These are phyloP conservation scores for Lasioglossum baleicum DNA, from an alignment of 1,140 invertebrate species.

Conservation along the genomic window DNA sequence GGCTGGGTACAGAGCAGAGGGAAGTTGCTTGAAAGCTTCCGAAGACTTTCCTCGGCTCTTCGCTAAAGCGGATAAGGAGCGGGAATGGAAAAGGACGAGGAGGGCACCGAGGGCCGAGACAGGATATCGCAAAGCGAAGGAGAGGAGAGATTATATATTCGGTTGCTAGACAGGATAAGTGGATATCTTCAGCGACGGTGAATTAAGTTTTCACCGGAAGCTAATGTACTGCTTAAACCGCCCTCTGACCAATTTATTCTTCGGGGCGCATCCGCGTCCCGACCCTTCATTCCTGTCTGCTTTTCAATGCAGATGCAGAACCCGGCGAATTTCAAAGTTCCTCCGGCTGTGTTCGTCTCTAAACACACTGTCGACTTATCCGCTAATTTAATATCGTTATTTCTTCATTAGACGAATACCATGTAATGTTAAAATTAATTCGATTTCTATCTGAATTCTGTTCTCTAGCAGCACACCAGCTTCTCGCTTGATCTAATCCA, in stretches of 20 bases:
- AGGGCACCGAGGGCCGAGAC: not conserved
- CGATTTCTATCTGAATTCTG: too few relatives aligned
- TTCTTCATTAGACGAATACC: too few relatives aligned
- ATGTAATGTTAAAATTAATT: too few relatives aligned
- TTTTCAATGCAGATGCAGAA: not conserved
- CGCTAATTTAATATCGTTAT: too few relatives aligned
- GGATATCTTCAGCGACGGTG: conserved; percentile 31
- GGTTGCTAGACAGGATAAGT: conserved; percentile 42
- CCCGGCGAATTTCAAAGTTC: not conserved
- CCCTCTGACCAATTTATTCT: conserved; percentile 33
- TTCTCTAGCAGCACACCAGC: too few relatives aligned
- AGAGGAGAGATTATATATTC: conserved; percentile 39
- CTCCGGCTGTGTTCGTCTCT: not conserved
- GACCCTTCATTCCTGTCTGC: not conserved
- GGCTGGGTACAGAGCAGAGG: too few relatives aligned
- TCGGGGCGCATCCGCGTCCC: not conserved
- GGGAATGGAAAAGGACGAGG: conserved; percentile 9
- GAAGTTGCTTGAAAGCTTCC: not conserved
- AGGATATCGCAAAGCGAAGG: conserved; percentile 9
- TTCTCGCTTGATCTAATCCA: too few relatives aligned
- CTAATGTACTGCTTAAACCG: conserved; percentile 33
- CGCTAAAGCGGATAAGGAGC: conserved; percentile 30
- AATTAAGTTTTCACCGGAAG: conserved; percentile 40
- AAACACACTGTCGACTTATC: too few relatives aligned
- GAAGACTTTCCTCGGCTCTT: conserved; percentile 14